These are phyloP conservation scores for Brachionus sp. DNA, from an alignment of 1,140 invertebrate species.

Conservation along the genomic window DNA sequence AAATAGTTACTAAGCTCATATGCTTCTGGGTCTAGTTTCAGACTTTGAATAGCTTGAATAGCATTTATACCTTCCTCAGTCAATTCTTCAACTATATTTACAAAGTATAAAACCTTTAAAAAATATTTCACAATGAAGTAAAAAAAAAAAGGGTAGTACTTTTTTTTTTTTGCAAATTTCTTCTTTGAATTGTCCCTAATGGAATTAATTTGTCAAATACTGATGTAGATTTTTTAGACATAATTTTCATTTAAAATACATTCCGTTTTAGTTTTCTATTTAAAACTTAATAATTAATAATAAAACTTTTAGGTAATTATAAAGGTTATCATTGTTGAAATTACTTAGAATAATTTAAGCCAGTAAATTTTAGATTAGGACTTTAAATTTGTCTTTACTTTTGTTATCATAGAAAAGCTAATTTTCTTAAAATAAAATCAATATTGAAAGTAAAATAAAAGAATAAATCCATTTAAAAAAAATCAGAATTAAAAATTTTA, in stretches of 20 bases:
- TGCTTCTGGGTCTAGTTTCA: constrained; percentile 24
- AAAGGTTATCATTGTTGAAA: neutral
- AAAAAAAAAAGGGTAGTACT: neutral
- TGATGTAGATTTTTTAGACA: constrained; percentile 28
- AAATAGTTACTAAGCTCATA: constrained; percentile 14
- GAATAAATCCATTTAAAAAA: neutral
- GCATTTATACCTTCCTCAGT: constrained; percentile 36
- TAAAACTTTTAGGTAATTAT: neutral
- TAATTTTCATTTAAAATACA: neutral
- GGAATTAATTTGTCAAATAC: constrained; percentile 31
- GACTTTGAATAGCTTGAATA: constrained; percentile 12
- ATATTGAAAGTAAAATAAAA: neutral
- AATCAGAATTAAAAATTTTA: neutral
- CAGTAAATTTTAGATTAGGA: neutral
- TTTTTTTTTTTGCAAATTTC: constrained; percentile 27
- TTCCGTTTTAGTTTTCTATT: neutral
- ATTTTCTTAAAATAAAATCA: neutral
- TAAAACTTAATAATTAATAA: neutral
- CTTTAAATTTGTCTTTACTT: neutral
- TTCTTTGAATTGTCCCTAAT: constrained; percentile 27
- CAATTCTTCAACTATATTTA: constrained; percentile 21
- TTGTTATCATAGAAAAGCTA: neutral
- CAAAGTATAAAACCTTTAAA: neutral
- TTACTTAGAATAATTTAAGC: neutral
- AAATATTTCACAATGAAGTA: neutral